These are phyloP conservation scores for Eumaeus atala DNA, from an alignment of 1,140 invertebrate species.

Conservation along the genomic window DNA sequence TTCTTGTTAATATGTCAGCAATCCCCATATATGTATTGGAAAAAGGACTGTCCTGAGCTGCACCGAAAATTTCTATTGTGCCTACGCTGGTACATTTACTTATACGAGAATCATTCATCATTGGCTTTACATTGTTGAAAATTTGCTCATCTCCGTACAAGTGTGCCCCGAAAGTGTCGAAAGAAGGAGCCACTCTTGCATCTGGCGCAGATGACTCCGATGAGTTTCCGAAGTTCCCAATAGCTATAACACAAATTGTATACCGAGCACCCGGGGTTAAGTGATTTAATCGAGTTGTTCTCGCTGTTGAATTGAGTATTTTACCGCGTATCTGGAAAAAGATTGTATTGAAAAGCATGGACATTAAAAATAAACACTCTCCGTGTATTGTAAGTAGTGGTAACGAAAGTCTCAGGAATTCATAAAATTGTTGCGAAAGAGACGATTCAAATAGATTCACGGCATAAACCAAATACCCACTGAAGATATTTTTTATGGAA, in stretches of 20 bases:
- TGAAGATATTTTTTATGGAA: conserved; percentile 69
- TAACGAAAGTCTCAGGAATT: background rate
- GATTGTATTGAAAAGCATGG: conserved; percentile 9
- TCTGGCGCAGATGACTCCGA: conserved; percentile 54
- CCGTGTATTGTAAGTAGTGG: background rate
- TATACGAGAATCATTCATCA: conserved; percentile 82
- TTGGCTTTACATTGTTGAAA: conserved; percentile 73
- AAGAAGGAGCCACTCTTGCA: conserved; percentile 69
- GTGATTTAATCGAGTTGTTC: conserved; percentile 82
- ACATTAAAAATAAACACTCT: background rate
- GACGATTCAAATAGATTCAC: conserved; percentile 59
- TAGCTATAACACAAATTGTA: conserved; percentile 87
- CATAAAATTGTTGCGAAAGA: conserved; percentile 51
- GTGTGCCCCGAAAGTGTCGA: conserved; percentile 63
- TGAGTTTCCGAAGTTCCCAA: conserved; percentile 79
- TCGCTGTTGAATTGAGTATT: conserved; percentile 78
- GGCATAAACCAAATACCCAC: conserved; percentile 50
- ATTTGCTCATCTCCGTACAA: conserved; percentile 71
- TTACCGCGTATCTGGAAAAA: conserved; percentile 80
- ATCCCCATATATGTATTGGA: conserved; percentile 79
- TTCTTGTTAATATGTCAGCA: conserved; percentile 81
- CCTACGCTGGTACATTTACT: conserved; percentile 85
- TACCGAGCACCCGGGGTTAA: conserved; percentile 86
- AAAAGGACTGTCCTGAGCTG: conserved; percentile 78
- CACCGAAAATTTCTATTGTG: conserved; percentile 82